Evolutionary conservation across 2,888 invertebrate genomes (phyloP).

Genomic region (Oasisia sp.): DNA sequence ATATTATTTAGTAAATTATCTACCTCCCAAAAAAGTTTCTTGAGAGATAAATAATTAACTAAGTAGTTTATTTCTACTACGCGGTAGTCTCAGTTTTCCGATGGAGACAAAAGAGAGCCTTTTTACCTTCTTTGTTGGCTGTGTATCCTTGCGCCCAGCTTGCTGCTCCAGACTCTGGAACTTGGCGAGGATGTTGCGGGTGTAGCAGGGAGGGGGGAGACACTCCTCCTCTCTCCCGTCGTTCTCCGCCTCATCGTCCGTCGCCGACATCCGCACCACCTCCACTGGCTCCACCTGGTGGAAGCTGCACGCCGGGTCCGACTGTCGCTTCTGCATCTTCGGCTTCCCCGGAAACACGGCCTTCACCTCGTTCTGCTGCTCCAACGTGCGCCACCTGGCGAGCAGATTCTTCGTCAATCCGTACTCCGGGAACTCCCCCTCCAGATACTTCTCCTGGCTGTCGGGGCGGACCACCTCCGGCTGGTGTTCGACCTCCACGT

Average conservation of each 20-base stretch:
- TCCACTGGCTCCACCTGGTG: slow-evolving; percentile 1
- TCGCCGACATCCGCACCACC: not conserved
- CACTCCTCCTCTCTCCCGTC: slow-evolving; percentile 30
- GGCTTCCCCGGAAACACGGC: not conserved
- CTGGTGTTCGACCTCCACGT: not conserved
- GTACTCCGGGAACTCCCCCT: slow-evolving; percentile 38
- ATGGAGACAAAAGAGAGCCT: not conserved
- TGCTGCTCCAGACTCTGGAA: slow-evolving; percentile 37
- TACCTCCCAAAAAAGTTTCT: no score
- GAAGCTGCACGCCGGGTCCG: not conserved
- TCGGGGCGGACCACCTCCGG: not conserved
- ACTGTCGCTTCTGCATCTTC: slow-evolving; percentile 20
- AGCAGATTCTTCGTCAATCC: slow-evolving; percentile 38
- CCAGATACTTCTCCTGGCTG: slow-evolving; percentile 27
- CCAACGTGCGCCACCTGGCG: slow-evolving; percentile 36
- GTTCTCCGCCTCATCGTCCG: slow-evolving; percentile 30
- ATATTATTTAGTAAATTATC: no score
- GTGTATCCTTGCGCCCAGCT: not conserved
- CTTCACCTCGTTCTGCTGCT: slow-evolving; percentile 27
- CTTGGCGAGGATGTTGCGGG: slow-evolving; percentile 39
- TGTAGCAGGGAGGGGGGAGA: slow-evolving; percentile 36
- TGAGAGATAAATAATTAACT: no score
- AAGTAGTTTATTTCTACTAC: no score
- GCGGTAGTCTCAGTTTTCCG: no score
- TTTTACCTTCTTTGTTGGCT: not conserved